Base-by-base conservation (phyloP, 2,113 vertebrate species). In the Triplophysa tibetana region DNA sequence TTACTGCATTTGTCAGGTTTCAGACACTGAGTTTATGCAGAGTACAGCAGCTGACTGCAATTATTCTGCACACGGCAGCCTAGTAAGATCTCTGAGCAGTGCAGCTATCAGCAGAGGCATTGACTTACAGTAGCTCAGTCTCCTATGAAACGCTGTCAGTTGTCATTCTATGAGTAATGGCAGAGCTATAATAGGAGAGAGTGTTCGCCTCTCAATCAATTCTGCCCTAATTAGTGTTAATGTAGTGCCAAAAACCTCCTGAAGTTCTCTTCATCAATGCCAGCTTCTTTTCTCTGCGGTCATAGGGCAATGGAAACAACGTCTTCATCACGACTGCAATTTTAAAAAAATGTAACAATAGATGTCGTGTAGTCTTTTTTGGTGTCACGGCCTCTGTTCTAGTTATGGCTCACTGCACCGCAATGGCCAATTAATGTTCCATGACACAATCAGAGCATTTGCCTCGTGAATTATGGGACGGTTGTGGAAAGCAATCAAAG, bases 181-280 rank as follows among this genome's bases (percentile, higher is more conserved):
- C 74, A 58, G 50, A 70, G 58, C 72, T 41, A 48, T 83, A 81
- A 80, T 80, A 70, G 67, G 74, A 29, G 75, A 45, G 60, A n/a
- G 63, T 52, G n/a, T 70, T 68, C 29, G 29, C 58, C 69, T 70
- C 81, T 78, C 64, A 76, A 85, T 85, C 81, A 85, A 72, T 85
- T 85, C 78, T 38, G 19, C 56, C 50, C 79, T 83, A 85, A 85
- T 85, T 85, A 83, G 65, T 66, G 81, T 81, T 85, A 85, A 83
- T 85, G 79, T 70, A 85, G 70, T 24, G 81, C 69, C 84, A 65
- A 61, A 68, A 58, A 70, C 63, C 2, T 72, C 48, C 65, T 19
- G 41, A 5, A 66, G 76, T 43, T 79, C 70, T 52, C 58, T 75
- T 77, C 61, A 78, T 81, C 81, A 78, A 41, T 41, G 75, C 70